Percentiles rank a stretch among this genome's conserved stretches.
phyloP scores from a whole-genome alignment of 2,113 vertebrate genomes.

The Trinectes maculatus region DNA sequence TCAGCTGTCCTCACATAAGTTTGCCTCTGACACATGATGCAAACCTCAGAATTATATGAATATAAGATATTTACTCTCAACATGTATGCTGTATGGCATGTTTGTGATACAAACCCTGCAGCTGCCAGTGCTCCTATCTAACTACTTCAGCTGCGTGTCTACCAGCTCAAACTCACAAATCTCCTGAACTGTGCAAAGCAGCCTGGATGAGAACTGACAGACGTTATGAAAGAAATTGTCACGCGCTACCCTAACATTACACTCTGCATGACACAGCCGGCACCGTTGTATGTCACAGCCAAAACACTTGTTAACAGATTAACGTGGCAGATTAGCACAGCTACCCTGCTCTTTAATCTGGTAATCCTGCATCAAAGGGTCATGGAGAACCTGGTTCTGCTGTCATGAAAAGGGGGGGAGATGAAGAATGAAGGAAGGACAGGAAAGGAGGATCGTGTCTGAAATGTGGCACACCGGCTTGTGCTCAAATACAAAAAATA shows the following conservation, averaged over 20 bases:
- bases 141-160: slow-evolving; percentile 16
- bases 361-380: slow-evolving; percentile 80
- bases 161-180: slow-evolving; percentile 8
- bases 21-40: slow-evolving; percentile 6
- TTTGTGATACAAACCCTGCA: slow-evolving; percentile 22
- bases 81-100: slow-evolving; percentile 34
- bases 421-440: slow-evolving; percentile 53
- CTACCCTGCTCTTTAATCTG: slow-evolving; percentile 72
- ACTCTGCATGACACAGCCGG: slow-evolving; percentile 46
- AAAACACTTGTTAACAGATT: slow-evolving; percentile 77
- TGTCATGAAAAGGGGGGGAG: slow-evolving; percentile 35
- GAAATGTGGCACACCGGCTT: slow-evolving; percentile 38
- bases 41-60: slow-evolving; percentile 31
- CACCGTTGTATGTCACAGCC: slow-evolving; percentile 55
- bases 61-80: slow-evolving; percentile 24
- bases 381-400: slow-evolving; percentile 60
- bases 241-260: slow-evolving; percentile 39
- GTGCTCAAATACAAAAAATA: slow-evolving; percentile 6
- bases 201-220: slow-evolving; percentile 56
- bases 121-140: slow-evolving; percentile 30
- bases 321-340: slow-evolving; percentile 69
- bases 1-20: slow-evolving; percentile 8
- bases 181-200: slow-evolving; percentile 1
- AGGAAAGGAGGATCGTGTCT: slow-evolving; percentile 33
- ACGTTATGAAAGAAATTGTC: slow-evolving; percentile 49